Evolutionary conservation across 1,140 invertebrate genomes (phyloP), one percentile per base, ranked within the genome.

Genomic region (Halotydeus destructor): DNA sequence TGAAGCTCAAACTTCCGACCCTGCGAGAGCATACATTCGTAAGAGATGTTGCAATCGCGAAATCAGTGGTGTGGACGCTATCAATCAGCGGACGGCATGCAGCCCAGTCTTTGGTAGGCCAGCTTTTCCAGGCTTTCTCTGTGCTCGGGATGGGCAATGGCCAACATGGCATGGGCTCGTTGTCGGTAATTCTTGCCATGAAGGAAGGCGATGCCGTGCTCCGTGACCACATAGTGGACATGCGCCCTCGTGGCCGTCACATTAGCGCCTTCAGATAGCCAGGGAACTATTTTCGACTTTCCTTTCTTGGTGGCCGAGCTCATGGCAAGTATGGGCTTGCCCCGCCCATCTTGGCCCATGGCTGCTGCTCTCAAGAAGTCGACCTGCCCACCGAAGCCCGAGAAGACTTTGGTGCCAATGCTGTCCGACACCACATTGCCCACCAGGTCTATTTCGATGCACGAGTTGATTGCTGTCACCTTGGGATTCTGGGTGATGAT

Each of bases 401-500:
- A 93, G 56, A 78, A 93, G 71, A 93, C 84, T 35, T 75, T 69
- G 3, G 79, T 76, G 40, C 81, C 82, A 55, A 96, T 89, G 38
- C 85, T 89, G 55, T 94, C 88, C 0, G 85, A 75, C 42, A 73
- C 71, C 2, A 94, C 71, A 62, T 94, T 86, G 1, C 88, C 88
- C 2, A 85, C 89, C n/a, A 96, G 62, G 60, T 94, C 88, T 0
- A 94, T 75, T 62, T 94, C 86, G 51, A 94, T 86, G 57, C 81
- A 86, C 0, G 85, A 91, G 62, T 94, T 94, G 50, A 94, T 91
- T 14, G 86, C 85, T 0, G 84, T 89, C 72, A 94, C 86, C 54
- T 71, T 75, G 1, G 83, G 80, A 60, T 85, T 81, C 50, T 74
- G 69, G 0, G 75, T 72, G 41, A 93, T 75, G 44, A 88, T 65